A percentile compares a stretch with the other conserved stretches of the same genome.
phyloP scores from a whole-genome alignment of 2,888 invertebrate genomes.

The Campopleginae sp. region DNA sequence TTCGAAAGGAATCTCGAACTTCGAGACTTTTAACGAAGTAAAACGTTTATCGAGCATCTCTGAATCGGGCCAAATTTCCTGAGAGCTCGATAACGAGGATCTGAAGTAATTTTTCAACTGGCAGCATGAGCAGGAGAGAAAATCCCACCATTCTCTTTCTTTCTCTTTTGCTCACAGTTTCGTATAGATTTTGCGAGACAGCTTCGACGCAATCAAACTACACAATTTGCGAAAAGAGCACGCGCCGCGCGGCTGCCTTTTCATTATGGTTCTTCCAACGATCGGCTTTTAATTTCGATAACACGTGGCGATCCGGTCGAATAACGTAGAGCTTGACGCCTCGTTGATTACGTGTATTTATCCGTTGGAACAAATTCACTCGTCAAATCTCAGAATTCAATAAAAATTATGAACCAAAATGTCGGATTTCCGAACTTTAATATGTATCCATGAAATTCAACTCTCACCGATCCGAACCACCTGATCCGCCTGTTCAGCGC shows the following conservation, averaged over 20 bases:
- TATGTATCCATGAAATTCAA: neutral
- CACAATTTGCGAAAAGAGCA: conserved; percentile 30
- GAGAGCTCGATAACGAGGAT: conserved; percentile 61
- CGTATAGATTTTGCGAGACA: conserved; percentile 20
- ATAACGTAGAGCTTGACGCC: conserved; percentile 1
- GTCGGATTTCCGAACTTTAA: neutral
- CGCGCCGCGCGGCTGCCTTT: neutral
- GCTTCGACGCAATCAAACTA: conserved; percentile 46
- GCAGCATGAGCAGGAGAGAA: conserved; percentile 13
- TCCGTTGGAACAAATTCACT: neutral
- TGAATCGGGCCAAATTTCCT: conserved; percentile 65
- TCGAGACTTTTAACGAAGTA: conserved; percentile 49
- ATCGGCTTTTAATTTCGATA: conserved; percentile 50
- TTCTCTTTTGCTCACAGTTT: neutral
- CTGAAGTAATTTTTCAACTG: conserved; percentile 54
- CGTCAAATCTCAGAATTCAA: neutral
- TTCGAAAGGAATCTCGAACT: conserved; percentile 34
- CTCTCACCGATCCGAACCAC: neutral
- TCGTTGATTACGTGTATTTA: neutral
- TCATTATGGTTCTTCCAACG: conserved; percentile 18
- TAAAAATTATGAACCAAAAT: neutral
- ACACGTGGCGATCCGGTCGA: neutral
- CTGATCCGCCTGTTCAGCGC: neutral
- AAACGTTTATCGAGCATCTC: conserved; percentile 53
- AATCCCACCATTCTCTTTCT: conserved; percentile 28